Percentiles rank a stretch among this genome's conserved stretches.
Evolutionary conservation across 2,113 vertebrate genomes (phyloP).

Genomic region (Etheostoma spectabile): DNA sequence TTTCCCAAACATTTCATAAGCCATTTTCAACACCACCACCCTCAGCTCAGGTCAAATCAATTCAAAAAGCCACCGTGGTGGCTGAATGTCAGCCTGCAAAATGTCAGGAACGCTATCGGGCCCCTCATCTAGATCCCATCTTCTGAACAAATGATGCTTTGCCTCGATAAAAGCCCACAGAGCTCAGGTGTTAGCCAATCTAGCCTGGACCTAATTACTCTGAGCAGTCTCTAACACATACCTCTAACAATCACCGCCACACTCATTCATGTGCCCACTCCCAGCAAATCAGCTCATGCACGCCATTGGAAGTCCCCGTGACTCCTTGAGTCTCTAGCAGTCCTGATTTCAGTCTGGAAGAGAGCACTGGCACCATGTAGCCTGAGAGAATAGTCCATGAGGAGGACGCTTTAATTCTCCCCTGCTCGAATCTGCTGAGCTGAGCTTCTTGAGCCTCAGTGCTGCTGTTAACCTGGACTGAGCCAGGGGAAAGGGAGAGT

Average conservation of each 20-base stretch:
- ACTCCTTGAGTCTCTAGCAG: conserved; percentile 54
- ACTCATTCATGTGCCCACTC: conserved; percentile 53
- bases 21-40: conserved; percentile 4
- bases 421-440: conserved; percentile 52
- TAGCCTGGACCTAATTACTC: conserved; percentile 13
- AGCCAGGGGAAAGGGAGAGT: conserved; percentile 26
- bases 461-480: conserved; percentile 45
- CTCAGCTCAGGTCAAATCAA: conserved; percentile 11
- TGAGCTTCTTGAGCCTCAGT: conserved; percentile 38
- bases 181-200: conserved; percentile 11
- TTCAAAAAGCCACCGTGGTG: conserved; percentile 2
- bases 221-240: conserved; percentile 55
- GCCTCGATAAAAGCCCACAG: conserved; percentile 33
- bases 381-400: conserved; percentile 71
- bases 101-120: conserved; percentile 36
- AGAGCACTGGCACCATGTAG: conserved; percentile 38
- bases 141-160: conserved; percentile 34
- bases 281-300: conserved; percentile 55
- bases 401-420: conserved; percentile 56
- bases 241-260: conserved; percentile 63
- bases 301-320: conserved; percentile 47
- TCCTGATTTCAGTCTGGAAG: conserved; percentile 64
- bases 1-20: neutral
- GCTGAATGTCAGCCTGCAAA: conserved; percentile 59
- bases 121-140: conserved; percentile 45